Conservation (phyloP, 92 coral and sea anemone genomes). For the Porites rus region DNA sequence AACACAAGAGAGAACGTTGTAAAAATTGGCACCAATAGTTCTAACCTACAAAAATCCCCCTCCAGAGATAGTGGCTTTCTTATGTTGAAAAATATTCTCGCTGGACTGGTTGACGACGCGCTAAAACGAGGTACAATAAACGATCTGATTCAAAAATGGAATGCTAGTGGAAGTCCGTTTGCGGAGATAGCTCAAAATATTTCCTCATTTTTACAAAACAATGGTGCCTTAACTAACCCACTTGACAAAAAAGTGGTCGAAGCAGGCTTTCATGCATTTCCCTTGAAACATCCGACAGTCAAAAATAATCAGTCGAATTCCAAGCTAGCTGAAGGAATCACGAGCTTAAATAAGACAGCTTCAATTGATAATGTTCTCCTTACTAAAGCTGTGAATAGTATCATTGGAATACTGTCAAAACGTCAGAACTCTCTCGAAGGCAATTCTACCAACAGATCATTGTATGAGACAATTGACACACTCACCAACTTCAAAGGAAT, state of each 20-base stretch:
- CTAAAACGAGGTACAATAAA: conserved; percentile 29
- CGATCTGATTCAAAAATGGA: conserved; percentile 27
- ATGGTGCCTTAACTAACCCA: not conserved
- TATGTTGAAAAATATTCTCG: conserved; percentile 14
- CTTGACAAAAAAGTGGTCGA: not conserved
- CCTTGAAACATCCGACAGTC: not conserved
- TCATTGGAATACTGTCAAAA: conserved; percentile 17
- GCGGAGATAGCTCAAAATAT: conserved; percentile 41
- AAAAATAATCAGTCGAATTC: not conserved
- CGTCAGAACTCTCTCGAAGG: conserved; percentile 22
- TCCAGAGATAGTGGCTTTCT: not conserved
- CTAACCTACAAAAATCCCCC: not conserved
- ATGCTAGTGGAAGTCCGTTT: conserved; percentile 43
- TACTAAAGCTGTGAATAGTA: conserved; percentile 24
- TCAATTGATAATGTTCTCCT: not conserved
- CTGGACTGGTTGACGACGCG: conserved; percentile 25
- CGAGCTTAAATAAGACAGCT: not conserved
- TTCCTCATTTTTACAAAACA: conserved; percentile 23
- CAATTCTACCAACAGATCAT: conserved; percentile 17
- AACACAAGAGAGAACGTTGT: conserved; percentile 63
- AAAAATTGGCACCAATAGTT: conserved; percentile 14
- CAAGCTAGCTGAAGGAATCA: not conserved
- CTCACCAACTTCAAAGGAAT: conserved; percentile 30
- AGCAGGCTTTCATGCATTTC: not conserved
- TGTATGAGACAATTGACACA: conserved; percentile 19